Evolutionary conservation across 1,140 invertebrate genomes (phyloP), one percentile per base, ranked within the genome.

Genomic region (Drosophila funebris): DNA sequence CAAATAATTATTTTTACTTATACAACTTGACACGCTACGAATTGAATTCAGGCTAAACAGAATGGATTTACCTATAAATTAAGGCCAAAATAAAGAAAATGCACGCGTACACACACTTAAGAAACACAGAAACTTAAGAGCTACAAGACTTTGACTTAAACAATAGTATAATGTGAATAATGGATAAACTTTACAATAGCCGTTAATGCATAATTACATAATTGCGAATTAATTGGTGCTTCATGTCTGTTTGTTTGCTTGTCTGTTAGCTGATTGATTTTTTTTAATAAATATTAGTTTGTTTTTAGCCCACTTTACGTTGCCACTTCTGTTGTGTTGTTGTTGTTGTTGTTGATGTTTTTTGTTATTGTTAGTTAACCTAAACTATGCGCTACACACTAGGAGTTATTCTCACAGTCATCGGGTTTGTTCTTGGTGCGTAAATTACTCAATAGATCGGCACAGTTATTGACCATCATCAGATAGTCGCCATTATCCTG

Each of bases 331-430:
- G 29, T 14, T 13, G 33, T n/a, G 53, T 37, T 43, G 3, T 58
- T 43, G 36, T 66, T 66, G 48, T 58, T n/a, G n/a, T n/a, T n/a
- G n/a, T n/a, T n/a, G n/a, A n/a, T n/a, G n/a, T n/a, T n/a, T n/a
- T n/a, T n/a, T n/a, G n/a, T n/a, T n/a, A n/a, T 71, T 31, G 14
- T 73, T 68, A 50, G 37, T 77, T 87, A 85, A 64, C 67, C 78
- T 85, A 85, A 48, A 56, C 58, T 81, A 81, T 69, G 64, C 58
- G 69, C 84, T 90, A 90, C 78, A 85, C 82, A 91, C 90, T 91
- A 91, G 90, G 90, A 91, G 84, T 90, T 90, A 90, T 91, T 91
- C 80, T 90, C 90, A 91, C 84, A 91, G 90, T 91, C 90, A 84
- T 91, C 90, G 73, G 89, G 81, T 91, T 91, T 91, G 90, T 91